Evolutionary conservation across 2,797 vertebrate species (phyloP), one percentile per base, ranked within the genome.

Genomic region (Tenualosa thibaudeaui): DNA sequence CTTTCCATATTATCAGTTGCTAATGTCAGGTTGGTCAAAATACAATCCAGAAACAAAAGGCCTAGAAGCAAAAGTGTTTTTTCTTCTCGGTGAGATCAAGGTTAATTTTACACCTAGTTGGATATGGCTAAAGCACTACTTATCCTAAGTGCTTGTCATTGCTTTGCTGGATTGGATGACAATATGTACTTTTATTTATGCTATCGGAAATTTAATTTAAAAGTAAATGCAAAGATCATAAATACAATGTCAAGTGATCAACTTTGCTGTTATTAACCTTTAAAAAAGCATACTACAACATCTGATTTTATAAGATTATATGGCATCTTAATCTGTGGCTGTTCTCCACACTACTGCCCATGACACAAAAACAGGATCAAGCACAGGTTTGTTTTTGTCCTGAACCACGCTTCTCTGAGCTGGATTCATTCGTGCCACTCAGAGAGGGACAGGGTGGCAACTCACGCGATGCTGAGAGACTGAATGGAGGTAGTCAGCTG

Each of bases 401-500:
- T 75, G 5, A 75, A 75, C 68, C 37, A 43, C 37, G 31, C 68
- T 31, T 75, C 68, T 75, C 4, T 75, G 13, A 75, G 68, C 68
- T 37, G 15, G 3, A 17, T 31, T 75, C 68, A 19, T 75, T 40
- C 5, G 68, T 84, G 22, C 75, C 26, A 46, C 68, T 75, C 13
- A 3, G 15, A 19, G 37, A 75, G 37, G 68, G 68, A 31, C 68
- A 75, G 68, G 37, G 37, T 75, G 68, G 68, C 68, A 75, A 31
- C 31, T 75, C 68, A 75, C 68, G 31, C 53, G 17, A 58, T 10
- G 26, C 31, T 51, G n/a, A 51, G 62, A 26, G 82, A 10, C 46
- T 54, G 81, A 58, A 58, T 58, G 37, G 31, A 82, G 81, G 24
- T 62, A 10, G 51, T 40, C n/a, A 49, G 65, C 19, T 85, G 54